These are phyloP conservation scores for Rhaphigaster nebulosa DNA, from an alignment of 2,888 invertebrate genomes.

Conservation along the genomic window DNA sequence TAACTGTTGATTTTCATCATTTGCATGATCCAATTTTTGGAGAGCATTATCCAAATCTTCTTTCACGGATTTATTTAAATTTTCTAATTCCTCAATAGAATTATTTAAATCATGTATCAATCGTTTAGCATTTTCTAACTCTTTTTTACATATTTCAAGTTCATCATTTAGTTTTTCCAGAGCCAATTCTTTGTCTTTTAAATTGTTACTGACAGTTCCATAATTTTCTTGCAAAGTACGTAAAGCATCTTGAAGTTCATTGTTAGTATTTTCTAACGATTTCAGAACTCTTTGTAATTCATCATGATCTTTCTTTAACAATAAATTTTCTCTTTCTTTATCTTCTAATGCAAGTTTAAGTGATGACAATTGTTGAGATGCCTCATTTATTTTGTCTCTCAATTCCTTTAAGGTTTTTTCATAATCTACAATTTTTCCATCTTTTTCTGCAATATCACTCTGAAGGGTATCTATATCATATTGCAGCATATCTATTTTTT, in stretches of 20 bases:
- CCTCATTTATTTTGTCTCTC: conserved; percentile 26
- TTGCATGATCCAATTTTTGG: background rate
- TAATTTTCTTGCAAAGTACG: background rate
- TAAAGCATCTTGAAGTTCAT: background rate
- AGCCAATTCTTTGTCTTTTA: conserved; percentile 31
- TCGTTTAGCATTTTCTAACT: conserved; percentile 20
- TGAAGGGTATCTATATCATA: background rate
- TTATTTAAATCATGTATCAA: background rate
- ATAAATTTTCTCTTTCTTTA: conserved; percentile 16
- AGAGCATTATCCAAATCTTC: conserved; percentile 15
- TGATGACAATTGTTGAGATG: background rate
- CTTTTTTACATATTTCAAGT: conserved; percentile 41
- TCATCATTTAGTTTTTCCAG: background rate
- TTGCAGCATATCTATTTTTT: background rate
- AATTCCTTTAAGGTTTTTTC: conserved; percentile 37
- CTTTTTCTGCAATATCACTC: background rate
- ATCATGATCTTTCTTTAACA: background rate
- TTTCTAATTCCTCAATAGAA: background rate
- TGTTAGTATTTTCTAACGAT: conserved; percentile 8
- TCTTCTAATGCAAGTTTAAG: conserved; percentile 10
- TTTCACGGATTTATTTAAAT: conserved; percentile 44
- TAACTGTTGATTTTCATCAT: conserved; percentile 52
- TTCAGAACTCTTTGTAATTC: background rate
- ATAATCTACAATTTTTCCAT: background rate
- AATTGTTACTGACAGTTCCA: background rate